Percentiles rank a stretch among this genome's conserved stretches.
Conservation (phyloP, 2,888 invertebrate genomes). For the Agrilus mali region DNA sequence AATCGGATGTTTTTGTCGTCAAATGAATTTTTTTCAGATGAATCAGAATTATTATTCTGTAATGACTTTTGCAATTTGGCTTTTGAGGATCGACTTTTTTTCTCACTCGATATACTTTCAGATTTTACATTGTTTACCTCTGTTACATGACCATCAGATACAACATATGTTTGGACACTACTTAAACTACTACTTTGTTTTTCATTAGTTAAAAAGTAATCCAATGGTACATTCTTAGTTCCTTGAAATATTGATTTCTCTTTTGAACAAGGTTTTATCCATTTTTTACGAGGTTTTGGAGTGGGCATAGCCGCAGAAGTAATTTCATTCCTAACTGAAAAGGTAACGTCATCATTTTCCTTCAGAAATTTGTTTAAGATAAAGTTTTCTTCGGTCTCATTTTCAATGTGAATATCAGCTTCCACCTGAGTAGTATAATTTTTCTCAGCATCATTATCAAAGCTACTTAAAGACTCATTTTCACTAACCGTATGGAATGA, state of each 20-base stretch:
- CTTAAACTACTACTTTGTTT: too few species aligned
- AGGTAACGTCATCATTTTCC: slow-evolving; percentile 3
- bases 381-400: slow-evolving; percentile 11
- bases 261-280: slow-evolving; percentile 19
- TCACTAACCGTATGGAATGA: slow-evolving; percentile 5
- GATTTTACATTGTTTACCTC: too few species aligned
- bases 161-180: too few species aligned
- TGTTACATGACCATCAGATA: too few species aligned
- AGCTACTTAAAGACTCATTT: slow-evolving; percentile 2
- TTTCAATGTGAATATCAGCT: slow-evolving; percentile 8
- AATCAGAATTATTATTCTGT: too few species aligned
- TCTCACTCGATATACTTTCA: too few species aligned
- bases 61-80: too few species aligned
- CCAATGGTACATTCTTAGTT: neutral
- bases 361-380: slow-evolving; percentile 22
- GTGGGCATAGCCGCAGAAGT: neutral
- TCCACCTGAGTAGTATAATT: slow-evolving; percentile 9
- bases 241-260: slow-evolving; percentile 15
- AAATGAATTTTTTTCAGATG: too few species aligned
- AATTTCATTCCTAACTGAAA: neutral
- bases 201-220: too few species aligned
- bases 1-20: too few species aligned
- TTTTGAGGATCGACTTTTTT: too few species aligned
- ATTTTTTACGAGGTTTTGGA: slow-evolving; percentile 3
- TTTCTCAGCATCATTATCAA: slow-evolving; percentile 5